Base-by-base conservation (phyloP, 2,113 vertebrate species). In the Mionectes macconnelli region DNA sequence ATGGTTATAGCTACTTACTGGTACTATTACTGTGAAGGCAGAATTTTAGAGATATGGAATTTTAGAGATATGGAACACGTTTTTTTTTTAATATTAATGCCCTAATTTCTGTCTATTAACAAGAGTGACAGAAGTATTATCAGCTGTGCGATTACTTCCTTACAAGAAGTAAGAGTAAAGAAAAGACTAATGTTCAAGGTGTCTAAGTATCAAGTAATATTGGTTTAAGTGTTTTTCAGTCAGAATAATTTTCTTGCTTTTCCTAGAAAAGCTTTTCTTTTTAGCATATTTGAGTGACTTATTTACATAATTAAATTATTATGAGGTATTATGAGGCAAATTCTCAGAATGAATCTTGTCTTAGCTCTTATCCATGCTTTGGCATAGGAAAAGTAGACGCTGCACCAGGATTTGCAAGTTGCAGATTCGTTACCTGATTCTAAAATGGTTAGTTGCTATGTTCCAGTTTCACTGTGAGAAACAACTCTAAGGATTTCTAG, bases 101-200 rank as follows among this genome's bases (percentile, higher is more conserved):
- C 4, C 15, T 89, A 78, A 83, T 73, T 8, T 79, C 55, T 87
- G 53, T 60, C 69, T 56, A 56, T 67, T 84, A 72, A 40, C 5
- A 91, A 49, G 20, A 77, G 18, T 84, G 88, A 84, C 14, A 96
- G 92, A 87, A 84, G 4, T 81, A 52, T 76, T 96, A 93, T 94
- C 93, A 95, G n/a, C 59, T 87, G 5, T 10, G 37, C 24, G 96
- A 63, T 91, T 95, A 57, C n/a, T 87, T 96, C 89, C 27, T 77
- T 89, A 27, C 7, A 93, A 77, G n/a, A 93, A 84, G 4, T 72
- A 87, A 55, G 2, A 64, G 11, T 19, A 63, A 62, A 92, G 28
- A 68, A 86, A 49, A 93, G 92, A 55, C 31, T 66, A 19, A 87
- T 6, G 19, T 89, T 21, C 10, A 78, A 66, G 87, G 2, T 78